Evolutionary conservation across 1,140 invertebrate species (phyloP).

Genomic region (Dreissena rostriformis): DNA sequence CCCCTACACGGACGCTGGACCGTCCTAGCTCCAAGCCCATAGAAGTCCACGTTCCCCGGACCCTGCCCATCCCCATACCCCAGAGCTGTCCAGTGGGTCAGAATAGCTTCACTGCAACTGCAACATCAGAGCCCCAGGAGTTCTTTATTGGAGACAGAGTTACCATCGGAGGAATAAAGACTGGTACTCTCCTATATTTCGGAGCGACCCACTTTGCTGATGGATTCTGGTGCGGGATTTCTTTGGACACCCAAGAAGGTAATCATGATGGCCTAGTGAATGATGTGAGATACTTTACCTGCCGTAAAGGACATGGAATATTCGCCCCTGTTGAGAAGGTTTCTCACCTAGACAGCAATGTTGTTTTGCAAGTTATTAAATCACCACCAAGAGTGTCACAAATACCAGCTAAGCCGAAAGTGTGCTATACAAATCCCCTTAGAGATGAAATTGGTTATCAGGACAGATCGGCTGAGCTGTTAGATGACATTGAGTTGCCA

Average conservation of each 20-base stretch:
- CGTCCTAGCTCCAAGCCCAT: neutral
- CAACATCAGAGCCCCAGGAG: conserved; percentile 23
- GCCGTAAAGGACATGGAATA: conserved; percentile 76
- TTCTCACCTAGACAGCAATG: conserved; percentile 29
- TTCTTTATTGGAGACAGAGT: conserved; percentile 66
- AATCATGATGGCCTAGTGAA: conserved; percentile 77
- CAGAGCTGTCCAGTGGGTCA: conserved; percentile 2
- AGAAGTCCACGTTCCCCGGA: conserved; percentile 32
- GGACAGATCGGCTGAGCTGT: conserved; percentile 23
- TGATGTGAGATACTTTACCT: conserved; percentile 78
- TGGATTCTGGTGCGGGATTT: conserved; percentile 79
- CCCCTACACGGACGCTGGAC: neutral
- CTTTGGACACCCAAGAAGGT: conserved; percentile 77
- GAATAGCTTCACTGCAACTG: neutral
- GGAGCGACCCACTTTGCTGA: conserved; percentile 73
- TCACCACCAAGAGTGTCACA: conserved; percentile 37
- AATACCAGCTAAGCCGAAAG: conserved; percentile 36
- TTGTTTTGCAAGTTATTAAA: conserved; percentile 23
- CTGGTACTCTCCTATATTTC: conserved; percentile 70
- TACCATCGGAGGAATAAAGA: conserved; percentile 70
- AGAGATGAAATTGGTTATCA: conserved; percentile 43
- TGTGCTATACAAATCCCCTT: conserved; percentile 37
- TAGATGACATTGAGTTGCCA: conserved; percentile 25
- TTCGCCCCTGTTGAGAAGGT: conserved; percentile 80
- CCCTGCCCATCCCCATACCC: conserved; percentile 46